A percentile compares a stretch with the other conserved stretches of the same genome.
Evolutionary conservation across 2,113 vertebrate genomes (phyloP).

Genomic region (Gopherus evgoodei): DNA sequence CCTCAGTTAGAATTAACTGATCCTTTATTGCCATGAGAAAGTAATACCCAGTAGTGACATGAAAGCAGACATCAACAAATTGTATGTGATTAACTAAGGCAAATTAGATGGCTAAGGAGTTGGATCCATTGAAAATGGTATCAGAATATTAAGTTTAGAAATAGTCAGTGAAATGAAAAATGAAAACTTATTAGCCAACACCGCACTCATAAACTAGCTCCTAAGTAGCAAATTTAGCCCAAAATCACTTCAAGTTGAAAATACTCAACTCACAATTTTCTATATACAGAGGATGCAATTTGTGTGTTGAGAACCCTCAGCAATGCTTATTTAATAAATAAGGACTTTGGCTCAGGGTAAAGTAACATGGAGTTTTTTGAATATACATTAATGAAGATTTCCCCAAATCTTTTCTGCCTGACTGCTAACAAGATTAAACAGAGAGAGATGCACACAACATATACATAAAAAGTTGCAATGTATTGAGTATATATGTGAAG

Average conservation of each 20-base stretch:
- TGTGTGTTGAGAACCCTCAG: background rate
- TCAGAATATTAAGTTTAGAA: constrained; percentile 29
- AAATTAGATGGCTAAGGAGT: constrained; percentile 29
- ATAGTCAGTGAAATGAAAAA: background rate
- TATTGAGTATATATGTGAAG: background rate
- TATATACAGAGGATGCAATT: background rate
- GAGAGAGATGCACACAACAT: background rate
- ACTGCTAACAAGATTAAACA: constrained; percentile 25
- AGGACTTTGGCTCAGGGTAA: constrained; percentile 17
- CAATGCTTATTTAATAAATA: background rate
- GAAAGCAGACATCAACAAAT: background rate
- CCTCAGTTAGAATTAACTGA: constrained; percentile 34
- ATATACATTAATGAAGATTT: background rate
- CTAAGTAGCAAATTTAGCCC: background rate
- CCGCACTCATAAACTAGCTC: background rate
- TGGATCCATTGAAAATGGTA: constrained; percentile 45
- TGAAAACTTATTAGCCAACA: background rate
- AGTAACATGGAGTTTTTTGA: background rate
- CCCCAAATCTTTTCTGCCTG: constrained; percentile 19
- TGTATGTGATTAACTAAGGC: constrained; percentile 27
- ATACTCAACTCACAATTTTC: constrained; percentile 26
- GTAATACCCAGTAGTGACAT: constrained; percentile 32
- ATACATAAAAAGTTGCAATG: background rate
- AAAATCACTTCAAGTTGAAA: constrained; percentile 7
- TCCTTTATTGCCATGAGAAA: constrained; percentile 37